Evolutionary conservation across 2,797 vertebrate species (phyloP).

Genomic region (Peromyscus attwateri): DNA sequence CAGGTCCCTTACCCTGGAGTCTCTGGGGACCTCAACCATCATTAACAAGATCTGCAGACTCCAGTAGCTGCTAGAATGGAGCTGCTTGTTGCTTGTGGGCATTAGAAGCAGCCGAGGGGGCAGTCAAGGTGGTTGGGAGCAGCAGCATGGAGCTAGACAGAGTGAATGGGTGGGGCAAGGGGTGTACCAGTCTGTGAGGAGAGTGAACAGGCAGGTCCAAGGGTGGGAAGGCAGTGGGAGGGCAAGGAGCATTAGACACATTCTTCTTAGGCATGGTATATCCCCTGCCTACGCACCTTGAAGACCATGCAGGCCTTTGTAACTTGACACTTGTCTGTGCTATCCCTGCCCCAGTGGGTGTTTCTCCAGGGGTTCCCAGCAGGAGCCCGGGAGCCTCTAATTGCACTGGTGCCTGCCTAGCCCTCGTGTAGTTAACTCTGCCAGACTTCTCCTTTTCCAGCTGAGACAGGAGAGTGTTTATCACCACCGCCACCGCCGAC

Average conservation of each 20-base stretch:
- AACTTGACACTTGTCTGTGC: slow-evolving; percentile 61
- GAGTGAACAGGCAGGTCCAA: background rate
- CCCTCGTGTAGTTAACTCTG: slow-evolving; percentile 66
- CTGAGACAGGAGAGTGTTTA: slow-evolving; percentile 74
- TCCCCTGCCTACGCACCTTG: background rate
- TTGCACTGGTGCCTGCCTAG: slow-evolving; percentile 72
- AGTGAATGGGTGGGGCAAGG: background rate
- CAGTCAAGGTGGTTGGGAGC: background rate
- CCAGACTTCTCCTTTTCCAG: slow-evolving; percentile 81
- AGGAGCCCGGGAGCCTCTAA: slow-evolving; percentile 73
- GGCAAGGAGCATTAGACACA: accelerated
- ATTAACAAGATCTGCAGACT: background rate
- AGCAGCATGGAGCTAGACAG: background rate
- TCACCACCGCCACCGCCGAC: background rate
- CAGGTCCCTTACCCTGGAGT: background rate
- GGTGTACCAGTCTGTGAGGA: background rate
- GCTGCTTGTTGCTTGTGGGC: background rate
- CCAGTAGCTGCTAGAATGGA: background rate
- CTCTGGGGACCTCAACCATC: background rate
- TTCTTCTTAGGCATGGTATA: accelerated
- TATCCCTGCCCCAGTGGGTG: slow-evolving; percentile 66
- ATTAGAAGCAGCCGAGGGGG: background rate
- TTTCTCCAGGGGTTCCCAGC: slow-evolving; percentile 77
- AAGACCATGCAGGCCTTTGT: slow-evolving; percentile 60
- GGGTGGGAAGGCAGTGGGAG: accelerated